Evolutionary conservation across 2,797 vertebrate species (phyloP), one percentile per base, ranked within the genome.

Genomic region (Chrosomus eos): DNA sequence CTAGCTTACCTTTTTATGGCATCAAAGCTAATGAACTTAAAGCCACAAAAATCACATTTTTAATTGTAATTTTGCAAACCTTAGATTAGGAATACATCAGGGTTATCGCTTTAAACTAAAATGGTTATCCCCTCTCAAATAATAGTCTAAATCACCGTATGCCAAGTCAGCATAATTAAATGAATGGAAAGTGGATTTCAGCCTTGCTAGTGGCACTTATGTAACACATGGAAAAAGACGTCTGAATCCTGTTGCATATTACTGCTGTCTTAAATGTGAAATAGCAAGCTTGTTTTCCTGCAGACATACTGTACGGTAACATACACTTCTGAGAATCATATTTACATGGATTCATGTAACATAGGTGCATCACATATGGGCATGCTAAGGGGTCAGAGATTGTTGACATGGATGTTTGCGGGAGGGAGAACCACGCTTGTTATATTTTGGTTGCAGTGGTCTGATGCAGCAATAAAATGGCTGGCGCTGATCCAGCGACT

Each of bases 141-240:
- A 89, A 91, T 87, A 85, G 83, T 55, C 67, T 80, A 80, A 84
- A 91, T 89, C 80, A 85, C 88, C 86, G 84, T 83, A 7, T 81
- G 80, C 86, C 89, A 91, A 87, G 92, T 92, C 90, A 88, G 91
- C 89, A 80, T 91, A 88, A 90, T 88, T 90, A 86, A 89, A 91
- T 82, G 84, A 86, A 86, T 88, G 92, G 92, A 94, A 93, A 92
- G 89, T 91, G 89, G 85, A 90, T 82, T 90, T 93, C 90, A 92
- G 88, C 82, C 88, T 85, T 68, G 78, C 87, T 78, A 14, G 43
- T 72, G 81, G 89, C 79, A 67, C 89, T 92, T 91, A 88, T 90
- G 85, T 89, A 93, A 91, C 53, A 79, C 92, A 91, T 92, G 94
- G 93, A 94, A 94, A 94, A 93, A 93, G 88, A 88, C 92, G 92